A percentile compares a stretch with the other conserved stretches of the same genome.
Evolutionary conservation across 2,888 invertebrate genomes (phyloP).

Genomic region (Calameuta filiformis): DNA sequence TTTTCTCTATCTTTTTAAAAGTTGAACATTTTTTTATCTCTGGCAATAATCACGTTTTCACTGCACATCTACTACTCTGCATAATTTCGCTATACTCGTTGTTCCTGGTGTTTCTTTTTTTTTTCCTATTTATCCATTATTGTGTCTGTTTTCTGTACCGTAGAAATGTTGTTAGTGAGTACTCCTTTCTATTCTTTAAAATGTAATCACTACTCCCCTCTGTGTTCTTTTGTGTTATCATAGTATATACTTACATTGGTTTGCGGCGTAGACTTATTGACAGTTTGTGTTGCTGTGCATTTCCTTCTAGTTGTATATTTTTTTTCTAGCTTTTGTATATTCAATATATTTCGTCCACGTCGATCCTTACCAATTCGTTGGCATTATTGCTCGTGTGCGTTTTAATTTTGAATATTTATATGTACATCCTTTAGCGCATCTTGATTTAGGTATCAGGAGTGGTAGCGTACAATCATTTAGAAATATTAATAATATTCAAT

Average conservation of each 20-base stretch:
- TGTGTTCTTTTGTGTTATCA: neutral
- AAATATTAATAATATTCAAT: neutral
- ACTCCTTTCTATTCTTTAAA: neutral
- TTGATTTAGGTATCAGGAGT: neutral
- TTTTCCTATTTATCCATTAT: neutral
- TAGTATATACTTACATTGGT: neutral
- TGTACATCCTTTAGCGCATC: neutral
- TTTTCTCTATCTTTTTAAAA: conserved; percentile 12
- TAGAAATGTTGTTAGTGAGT: neutral
- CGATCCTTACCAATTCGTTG: neutral
- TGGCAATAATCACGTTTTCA: neutral
- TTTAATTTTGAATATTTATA: neutral
- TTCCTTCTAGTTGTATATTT: neutral
- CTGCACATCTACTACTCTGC: neutral
- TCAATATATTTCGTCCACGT: neutral
- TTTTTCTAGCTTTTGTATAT: neutral
- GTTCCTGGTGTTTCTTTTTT: neutral
- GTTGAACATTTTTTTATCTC: neutral
- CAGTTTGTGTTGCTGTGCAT: neutral
- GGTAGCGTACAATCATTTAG: neutral
- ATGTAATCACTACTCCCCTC: neutral
- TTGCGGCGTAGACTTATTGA: neutral
- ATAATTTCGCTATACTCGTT: neutral
- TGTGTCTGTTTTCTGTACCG: neutral
- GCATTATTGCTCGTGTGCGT: neutral